These are phyloP conservation scores for Mungos mungo DNA, from an alignment of 2,113 vertebrate species.

Conservation along the genomic window DNA sequence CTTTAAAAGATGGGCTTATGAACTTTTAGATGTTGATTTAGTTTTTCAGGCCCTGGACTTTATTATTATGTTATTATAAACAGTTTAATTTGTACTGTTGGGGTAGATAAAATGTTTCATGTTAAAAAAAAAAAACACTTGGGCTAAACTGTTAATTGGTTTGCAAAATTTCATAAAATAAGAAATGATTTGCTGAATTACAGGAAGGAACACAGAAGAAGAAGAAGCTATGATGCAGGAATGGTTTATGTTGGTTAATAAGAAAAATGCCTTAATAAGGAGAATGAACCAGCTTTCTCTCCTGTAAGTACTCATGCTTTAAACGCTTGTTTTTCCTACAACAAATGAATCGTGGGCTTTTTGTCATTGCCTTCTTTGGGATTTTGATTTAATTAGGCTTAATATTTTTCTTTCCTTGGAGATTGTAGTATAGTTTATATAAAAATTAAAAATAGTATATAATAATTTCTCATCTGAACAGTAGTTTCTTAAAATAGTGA, in stretches of 20 bases:
- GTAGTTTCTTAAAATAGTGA: slow-evolving; percentile 29
- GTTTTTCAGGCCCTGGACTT: neutral
- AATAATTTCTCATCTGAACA: slow-evolving; percentile 36
- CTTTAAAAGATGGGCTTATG: slow-evolving; percentile 56
- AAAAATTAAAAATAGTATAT: neutral
- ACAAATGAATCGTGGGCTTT: neutral
- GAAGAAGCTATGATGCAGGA: slow-evolving; percentile 99
- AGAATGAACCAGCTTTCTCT: slow-evolving; percentile 99
- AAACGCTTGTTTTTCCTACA: slow-evolving; percentile 13
- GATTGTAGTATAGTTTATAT: slow-evolving; percentile 5
- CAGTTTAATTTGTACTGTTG: slow-evolving; percentile 25
- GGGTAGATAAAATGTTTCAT: neutral
- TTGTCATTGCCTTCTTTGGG: slow-evolving; percentile 19
- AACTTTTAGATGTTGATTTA: slow-evolving; percentile 26
- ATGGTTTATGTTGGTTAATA: slow-evolving; percentile 99
- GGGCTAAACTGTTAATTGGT: neutral
- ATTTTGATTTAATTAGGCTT: slow-evolving; percentile 39
- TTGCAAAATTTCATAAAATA: slow-evolving; percentile 21
- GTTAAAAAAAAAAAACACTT: slow-evolving; percentile 11
- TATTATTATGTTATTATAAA: slow-evolving; percentile 16
- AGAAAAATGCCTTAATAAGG: slow-evolving; percentile 99
- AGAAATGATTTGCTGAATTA: slow-evolving; percentile 64
- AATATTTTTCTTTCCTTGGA: neutral
- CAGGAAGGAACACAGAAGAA: slow-evolving; percentile 98
- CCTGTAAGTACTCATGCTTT: slow-evolving; percentile 88